Evolutionary conservation across 1,140 invertebrate genomes (phyloP), one percentile per base, ranked within the genome.

Genomic region (Brevipalpus yothersi): DNA sequence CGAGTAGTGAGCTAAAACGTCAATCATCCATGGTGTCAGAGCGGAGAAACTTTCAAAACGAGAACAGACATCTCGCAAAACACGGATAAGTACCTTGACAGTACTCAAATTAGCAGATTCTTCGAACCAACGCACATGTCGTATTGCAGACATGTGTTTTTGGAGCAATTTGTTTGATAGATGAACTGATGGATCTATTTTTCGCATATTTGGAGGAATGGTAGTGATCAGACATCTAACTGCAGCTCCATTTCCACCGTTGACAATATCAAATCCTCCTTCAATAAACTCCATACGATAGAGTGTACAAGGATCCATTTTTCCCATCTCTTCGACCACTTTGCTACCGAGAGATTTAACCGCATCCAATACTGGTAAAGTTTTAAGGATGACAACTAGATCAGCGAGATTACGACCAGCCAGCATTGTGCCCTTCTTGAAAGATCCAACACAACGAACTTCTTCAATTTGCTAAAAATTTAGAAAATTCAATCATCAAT

Each of bases 391-490:
- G 11, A 97, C 88, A 5, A 97, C 91, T 65, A 97, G 83, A 70
- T 97, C 92, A 19, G 92, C 93, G 0, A 92, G 80, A 70, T 92
- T 93, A 67, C 91, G 84, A 1, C 89, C 89, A 8, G 86, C 82
- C 66, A 95, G 80, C 83, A 97, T 95, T 11, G 92, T 97, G 0
- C 91, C 92, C 71, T 97, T 96, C 70, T 97, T 97, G 67, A 91
- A 95, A 0, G 91, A 92, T 0, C 93, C 93, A 53, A 96, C 90
- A 75, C 92, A 87, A 13, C 90, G 76, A 0, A 94, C 86, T 72
- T 94, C 90, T 68, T 95, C 90, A 41, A 96, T 75, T 85, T 94
- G 87, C 87, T 92, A 67, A n/a, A 59, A 58, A 43, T 31, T 21
- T 41, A 43, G 49, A 55, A 60, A 60, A 61, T 21, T 51, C 0